Evolutionary conservation across 1,140 invertebrate species (phyloP).

Genomic region (Drosophila arawakana): DNA sequence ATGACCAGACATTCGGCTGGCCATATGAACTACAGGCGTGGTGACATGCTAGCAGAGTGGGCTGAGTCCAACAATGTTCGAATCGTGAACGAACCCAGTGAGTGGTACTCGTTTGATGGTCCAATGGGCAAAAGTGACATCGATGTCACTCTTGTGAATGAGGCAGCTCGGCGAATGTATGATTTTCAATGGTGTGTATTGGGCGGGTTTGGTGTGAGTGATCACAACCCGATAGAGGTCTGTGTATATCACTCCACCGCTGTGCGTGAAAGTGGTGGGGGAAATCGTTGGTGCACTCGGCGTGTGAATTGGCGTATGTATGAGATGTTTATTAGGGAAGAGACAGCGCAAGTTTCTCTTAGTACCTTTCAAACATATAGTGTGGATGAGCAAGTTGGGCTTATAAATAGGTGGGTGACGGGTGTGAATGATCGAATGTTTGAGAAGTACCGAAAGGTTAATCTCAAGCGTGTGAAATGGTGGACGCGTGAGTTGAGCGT

Average conservation of each 20-base stretch:
- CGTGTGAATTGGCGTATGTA: too few relatives aligned
- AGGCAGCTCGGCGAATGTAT: slow-evolving; percentile 19
- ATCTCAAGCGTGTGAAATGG: too few relatives aligned
- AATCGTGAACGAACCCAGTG: slow-evolving; percentile 30
- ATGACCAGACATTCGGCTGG: slow-evolving; percentile 4
- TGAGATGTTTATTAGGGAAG: too few relatives aligned
- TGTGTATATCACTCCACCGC: neutral
- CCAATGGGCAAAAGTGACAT: neutral
- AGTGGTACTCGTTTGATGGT: slow-evolving; percentile 23
- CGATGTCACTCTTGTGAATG: slow-evolving; percentile 21
- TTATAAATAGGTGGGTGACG: neutral
- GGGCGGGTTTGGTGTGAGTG: neutral
- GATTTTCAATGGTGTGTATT: slow-evolving; percentile 19
- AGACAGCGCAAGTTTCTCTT: too few relatives aligned
- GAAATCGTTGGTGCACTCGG: too few relatives aligned
- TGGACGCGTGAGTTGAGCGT: neutral
- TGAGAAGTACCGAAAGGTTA: neutral
- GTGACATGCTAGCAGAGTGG: slow-evolving; percentile 2
- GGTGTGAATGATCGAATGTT: slow-evolving; percentile 4
- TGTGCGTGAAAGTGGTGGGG: too few relatives aligned
- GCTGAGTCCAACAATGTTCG: neutral
- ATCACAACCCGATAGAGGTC: slow-evolving; percentile 12
- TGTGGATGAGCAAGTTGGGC: too few relatives aligned
- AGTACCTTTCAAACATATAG: too few relatives aligned
- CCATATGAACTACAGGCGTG: neutral